Evolutionary conservation across 2,113 vertebrate species (phyloP).

Genomic region (Fulica atra): DNA sequence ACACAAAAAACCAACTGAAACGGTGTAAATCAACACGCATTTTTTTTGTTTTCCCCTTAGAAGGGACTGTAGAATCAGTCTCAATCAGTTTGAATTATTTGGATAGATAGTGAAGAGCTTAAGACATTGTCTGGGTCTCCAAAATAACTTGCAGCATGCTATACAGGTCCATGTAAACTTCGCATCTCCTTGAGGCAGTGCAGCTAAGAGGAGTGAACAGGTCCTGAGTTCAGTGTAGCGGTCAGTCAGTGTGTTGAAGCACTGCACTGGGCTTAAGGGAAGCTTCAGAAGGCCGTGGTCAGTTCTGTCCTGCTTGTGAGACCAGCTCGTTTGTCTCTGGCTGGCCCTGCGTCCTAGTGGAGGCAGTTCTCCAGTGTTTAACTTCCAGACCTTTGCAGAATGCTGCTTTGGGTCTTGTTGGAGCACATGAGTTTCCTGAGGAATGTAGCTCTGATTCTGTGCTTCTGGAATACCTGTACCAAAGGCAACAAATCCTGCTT

Average conservation of each 20-base stretch:
- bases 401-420: background rate
- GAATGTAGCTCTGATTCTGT: background rate
- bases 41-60: background rate
- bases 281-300: background rate
- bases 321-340: background rate
- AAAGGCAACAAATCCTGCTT: background rate
- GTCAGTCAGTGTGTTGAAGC: background rate
- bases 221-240: background rate
- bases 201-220: background rate
- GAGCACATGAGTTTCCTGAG: background rate
- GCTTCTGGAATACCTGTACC: background rate
- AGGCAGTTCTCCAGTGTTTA: background rate
- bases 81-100: background rate
- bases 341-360: background rate
- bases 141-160: background rate
- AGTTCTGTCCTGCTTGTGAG: background rate
- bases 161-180: background rate
- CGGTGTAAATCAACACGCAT: background rate
- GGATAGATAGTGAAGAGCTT: background rate
- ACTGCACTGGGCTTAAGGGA: background rate
- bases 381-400: background rate
- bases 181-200: background rate
- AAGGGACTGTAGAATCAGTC: background rate
- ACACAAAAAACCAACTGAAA: background rate
- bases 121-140: background rate